Evolutionary conservation across 2,113 vertebrate genomes (phyloP).

Genomic region (Phrynocephalus versicolor): DNA sequence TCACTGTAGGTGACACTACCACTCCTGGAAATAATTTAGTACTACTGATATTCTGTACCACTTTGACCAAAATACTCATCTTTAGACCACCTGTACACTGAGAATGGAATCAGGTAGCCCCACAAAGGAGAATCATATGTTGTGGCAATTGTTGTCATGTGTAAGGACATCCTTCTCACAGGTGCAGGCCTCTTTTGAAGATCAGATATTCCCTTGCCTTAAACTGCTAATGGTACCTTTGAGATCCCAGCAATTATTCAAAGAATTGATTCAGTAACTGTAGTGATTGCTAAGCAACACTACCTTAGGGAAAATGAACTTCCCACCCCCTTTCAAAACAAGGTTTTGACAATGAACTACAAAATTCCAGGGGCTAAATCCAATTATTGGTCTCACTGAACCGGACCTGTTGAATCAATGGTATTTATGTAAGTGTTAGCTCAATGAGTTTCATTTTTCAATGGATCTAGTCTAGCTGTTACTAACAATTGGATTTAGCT

Average conservation of each 20-base stretch:
- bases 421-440: too few species aligned
- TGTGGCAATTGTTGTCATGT: background rate
- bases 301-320: background rate
- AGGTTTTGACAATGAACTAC: background rate
- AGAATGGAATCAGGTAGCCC: too few species aligned
- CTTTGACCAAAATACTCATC: too few species aligned
- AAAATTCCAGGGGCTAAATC: background rate
- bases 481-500: background rate
- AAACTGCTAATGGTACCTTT: constrained; percentile 6
- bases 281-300: background rate
- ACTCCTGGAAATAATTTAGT: too few species aligned
- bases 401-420: too few species aligned
- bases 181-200: background rate
- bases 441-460: too few species aligned
- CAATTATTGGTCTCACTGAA: too few species aligned
- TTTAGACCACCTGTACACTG: too few species aligned
- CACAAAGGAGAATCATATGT: too few species aligned
- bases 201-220: background rate
- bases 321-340: background rate
- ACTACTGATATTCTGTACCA: too few species aligned
- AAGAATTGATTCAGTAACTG: constrained; percentile 29
- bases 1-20: too few species aligned
- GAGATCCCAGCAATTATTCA: constrained; percentile 6
- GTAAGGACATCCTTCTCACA: background rate
- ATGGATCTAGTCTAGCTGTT: too few species aligned